Evolutionary conservation across 2,113 vertebrate genomes (phyloP), one percentile per base, ranked within the genome.

Genomic region (Alethe diademata): DNA sequence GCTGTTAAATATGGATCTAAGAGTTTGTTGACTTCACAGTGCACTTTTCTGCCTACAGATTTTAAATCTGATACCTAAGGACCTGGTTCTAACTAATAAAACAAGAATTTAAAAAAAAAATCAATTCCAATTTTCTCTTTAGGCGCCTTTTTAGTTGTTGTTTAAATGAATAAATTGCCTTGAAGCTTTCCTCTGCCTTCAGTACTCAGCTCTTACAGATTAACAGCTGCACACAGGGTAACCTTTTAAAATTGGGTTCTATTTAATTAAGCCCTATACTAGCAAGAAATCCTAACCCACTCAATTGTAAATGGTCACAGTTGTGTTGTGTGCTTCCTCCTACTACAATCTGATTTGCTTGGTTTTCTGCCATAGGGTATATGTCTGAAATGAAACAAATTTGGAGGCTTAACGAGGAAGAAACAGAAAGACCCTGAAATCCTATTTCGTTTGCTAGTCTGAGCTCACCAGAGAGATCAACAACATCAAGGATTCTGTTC

Each of bases 221-320:
- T 93, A 90, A 83, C 90, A 88, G 84, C 71, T 78, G 71, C 81
- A 86, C 81, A 88, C 67, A 66, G 47, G 60, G 25, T 78, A 93
- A 95, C 81, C 90, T 95, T 94, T 94, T 83, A 90, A 94, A 94
- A 94, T 47, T 60, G 38, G 26, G 19, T 58, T 95, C 90, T 94
- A 95, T 96, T 96, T 90, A 90, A 95, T 96, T 95, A 92, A 95
- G 47, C 38, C 54, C 70, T 83, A 79, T 8, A 15, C 67, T 53
- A 40, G 81, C 82, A 86, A 73, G 71, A 86, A 92, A 93, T 90
- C 58, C 47, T 91, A 89, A 85, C 38, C 62, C 38, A 61, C 87
- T 90, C 81, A 82, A 33, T 56, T 85, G 75, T 51, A 90, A 90
- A 96, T 85, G 88, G 90, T 73, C 93, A 71, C 58, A 73, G 62